Base-by-base conservation (phyloP, 2,113 vertebrate species). In the Vulpes vulpes region DNA sequence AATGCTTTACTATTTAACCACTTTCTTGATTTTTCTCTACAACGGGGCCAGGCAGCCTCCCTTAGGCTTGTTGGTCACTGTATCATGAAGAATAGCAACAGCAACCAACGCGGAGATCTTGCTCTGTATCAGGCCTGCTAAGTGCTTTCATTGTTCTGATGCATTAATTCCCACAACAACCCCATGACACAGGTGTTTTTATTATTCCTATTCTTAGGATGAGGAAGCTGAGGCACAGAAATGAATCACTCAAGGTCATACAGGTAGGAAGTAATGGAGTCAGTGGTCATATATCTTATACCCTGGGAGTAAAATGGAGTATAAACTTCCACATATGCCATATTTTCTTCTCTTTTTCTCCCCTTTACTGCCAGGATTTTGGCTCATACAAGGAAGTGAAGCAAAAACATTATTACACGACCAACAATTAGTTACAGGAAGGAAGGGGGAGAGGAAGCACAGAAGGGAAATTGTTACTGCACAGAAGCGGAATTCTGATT, bases 371-470 rank as follows among this genome's bases (percentile, higher is more conserved):
- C 22, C n/a, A 91, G 82, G 64, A 82, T 51, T 64, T 32, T 94
- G 92, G 76, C 60, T 60, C 64, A 22, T 11, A 49, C 14, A 43
- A 43, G 43, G 7, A 43, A 43, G 43, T 43, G 43, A 43, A 43
- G 43, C 43, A 43, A 43, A 43, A 7, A 43, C 43, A 51, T 78
- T 6, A 60, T 49, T 32, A 89, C 9, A 51, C 10, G 11, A 76
- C 30, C 87, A 83, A 80, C 69, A 91, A 49, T 71, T 76, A 83
- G 86, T 57, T 30, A 73, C 64, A 82, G 76, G 62, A 89, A 95
- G 67, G 76, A 85, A 78, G 25, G 27, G 53, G 53, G 14, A 55
- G 35, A 64, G 57, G 64, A 91, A 93, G 73, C 60, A 89, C 15
- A 89, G 87, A 79, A 55, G 73, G 55, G 15, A 82, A 92, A 74